Evolutionary conservation across 2,113 vertebrate species (phyloP).

Genomic region (Tricholaema leucomelas): DNA sequence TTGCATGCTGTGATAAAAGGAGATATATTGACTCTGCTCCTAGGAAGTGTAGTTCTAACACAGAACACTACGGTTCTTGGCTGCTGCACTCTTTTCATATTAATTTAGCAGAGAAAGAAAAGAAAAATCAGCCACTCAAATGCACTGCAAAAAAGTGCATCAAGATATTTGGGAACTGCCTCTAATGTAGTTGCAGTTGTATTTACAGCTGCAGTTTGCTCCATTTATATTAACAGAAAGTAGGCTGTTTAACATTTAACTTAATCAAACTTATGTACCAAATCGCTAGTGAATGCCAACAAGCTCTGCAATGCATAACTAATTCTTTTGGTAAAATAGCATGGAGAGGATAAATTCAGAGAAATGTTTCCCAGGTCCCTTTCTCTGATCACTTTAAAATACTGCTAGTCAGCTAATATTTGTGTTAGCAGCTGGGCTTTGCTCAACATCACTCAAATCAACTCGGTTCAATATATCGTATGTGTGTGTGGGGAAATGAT

Average conservation of each 20-base stretch:
- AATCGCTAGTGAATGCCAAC: background rate
- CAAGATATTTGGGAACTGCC: background rate
- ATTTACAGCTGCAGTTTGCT: constrained; percentile 29
- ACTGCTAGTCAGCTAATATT: background rate
- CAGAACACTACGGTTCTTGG: background rate
- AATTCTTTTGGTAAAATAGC: background rate
- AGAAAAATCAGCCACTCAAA: background rate
- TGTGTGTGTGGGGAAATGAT: background rate
- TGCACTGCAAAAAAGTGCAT: background rate
- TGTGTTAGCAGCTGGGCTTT: background rate
- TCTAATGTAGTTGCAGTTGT: background rate
- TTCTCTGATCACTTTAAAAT: background rate
- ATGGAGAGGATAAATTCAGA: background rate
- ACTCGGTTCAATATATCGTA: background rate
- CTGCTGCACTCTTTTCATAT: background rate
- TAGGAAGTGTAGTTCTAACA: background rate
- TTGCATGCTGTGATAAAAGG: background rate
- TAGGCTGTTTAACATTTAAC: background rate
- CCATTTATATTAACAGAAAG: constrained; percentile 39
- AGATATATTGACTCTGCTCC: background rate
- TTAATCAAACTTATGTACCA: background rate
- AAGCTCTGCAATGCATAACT: background rate
- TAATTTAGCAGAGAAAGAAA: background rate
- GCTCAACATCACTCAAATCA: background rate
- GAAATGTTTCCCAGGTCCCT: background rate